phyloP scores from a whole-genome alignment of 2,888 invertebrate species.

The Mechanitis mazaeus region DNA sequence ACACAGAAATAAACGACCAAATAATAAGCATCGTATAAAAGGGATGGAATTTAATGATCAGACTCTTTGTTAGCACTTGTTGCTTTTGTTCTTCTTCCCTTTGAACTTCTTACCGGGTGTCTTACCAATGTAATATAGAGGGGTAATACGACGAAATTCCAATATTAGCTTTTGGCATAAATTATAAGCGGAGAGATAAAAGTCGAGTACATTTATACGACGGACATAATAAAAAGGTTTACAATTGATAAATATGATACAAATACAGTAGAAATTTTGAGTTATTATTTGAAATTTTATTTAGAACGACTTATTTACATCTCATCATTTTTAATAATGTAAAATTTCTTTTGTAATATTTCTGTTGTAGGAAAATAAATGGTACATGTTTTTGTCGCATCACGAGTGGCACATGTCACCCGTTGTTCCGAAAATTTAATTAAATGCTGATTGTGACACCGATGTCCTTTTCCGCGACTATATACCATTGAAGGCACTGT shows the following conservation, averaged over 20 bases:
- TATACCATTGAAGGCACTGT: slow-evolving; percentile 19
- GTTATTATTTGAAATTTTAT: too few relatives aligned
- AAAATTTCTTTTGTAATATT: neutral
- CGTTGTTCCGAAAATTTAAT: slow-evolving; percentile 30
- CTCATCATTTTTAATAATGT: too few relatives aligned
- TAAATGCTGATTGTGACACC: slow-evolving; percentile 29
- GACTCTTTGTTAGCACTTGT: slow-evolving; percentile 52
- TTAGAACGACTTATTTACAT: too few relatives aligned
- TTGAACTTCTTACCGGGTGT: slow-evolving; percentile 25
- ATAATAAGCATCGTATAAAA: slow-evolving; percentile 20
- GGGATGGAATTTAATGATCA: slow-evolving; percentile 33
- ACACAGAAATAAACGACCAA: slow-evolving; percentile 14
- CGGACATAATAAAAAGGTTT: neutral
- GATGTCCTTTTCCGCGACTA: slow-evolving; percentile 33
- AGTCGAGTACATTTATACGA: neutral
- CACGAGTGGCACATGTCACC: slow-evolving; percentile 25
- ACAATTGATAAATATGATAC: too few relatives aligned
- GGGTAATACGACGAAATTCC: neutral
- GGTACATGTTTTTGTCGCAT: slow-evolving; percentile 6
- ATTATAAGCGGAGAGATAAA: neutral
- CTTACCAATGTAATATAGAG: slow-evolving; percentile 12
- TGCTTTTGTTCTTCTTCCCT: slow-evolving; percentile 41
- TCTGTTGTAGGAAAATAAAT: neutral
- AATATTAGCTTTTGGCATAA: neutral
- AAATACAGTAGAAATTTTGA: too few relatives aligned